These are phyloP conservation scores for Boloria selene DNA, from an alignment of 2,888 invertebrate species.

Conservation along the genomic window DNA sequence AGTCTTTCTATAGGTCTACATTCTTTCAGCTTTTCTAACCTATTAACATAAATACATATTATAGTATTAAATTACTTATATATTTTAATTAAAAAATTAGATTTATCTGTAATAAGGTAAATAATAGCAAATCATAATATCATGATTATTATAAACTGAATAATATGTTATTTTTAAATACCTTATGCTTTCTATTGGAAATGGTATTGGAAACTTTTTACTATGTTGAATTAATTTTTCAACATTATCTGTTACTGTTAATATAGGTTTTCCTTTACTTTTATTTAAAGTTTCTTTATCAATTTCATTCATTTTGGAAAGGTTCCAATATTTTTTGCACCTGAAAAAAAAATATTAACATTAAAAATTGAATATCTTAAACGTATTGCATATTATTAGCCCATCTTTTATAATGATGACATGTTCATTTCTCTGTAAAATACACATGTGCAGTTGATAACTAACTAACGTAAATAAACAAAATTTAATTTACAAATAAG, in stretches of 20 bases:
- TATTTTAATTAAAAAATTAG: no score
- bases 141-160: background rate
- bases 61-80: no score
- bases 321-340: conserved; percentile 76
- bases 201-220: conserved; percentile 51
- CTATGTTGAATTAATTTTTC: conserved; percentile 51
- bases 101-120: no score
- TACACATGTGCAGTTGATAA: no score
- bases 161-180: conserved; percentile 37
- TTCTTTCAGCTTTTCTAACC: conserved; percentile 61
- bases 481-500: background rate
- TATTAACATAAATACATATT: conserved; percentile 45
- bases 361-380: background rate
- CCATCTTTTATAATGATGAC: no score
- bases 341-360: conserved; percentile 44
- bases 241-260: conserved; percentile 44
- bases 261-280: conserved; percentile 53
- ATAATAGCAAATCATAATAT: background rate
- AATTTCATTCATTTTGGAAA: conserved; percentile 70
- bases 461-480: no score
- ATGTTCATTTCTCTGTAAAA: no score
- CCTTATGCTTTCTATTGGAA: conserved; percentile 56
- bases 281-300: conserved; percentile 67
- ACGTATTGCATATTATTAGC: no score
- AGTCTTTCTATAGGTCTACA: conserved; percentile 59